A percentile compares a stretch with the other conserved stretches of the same genome.
phyloP scores from a whole-genome alignment of 2,888 invertebrate species.

The Hermaeophaga mercurialis region DNA sequence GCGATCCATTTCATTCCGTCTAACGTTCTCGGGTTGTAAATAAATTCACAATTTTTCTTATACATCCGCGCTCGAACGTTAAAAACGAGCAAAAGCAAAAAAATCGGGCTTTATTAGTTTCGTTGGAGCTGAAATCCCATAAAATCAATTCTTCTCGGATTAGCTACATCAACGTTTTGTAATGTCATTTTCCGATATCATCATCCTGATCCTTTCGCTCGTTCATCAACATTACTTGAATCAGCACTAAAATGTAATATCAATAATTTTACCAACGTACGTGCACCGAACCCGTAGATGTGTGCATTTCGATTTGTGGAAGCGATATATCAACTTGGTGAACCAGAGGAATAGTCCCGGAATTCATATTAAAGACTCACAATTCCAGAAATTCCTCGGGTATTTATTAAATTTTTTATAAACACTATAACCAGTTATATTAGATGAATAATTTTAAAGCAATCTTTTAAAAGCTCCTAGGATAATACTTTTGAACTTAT shows the following conservation, averaged over 20 bases:
- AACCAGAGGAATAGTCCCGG: no score
- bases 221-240: slow-evolving; percentile 9
- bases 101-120: neutral
- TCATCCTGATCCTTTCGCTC: slow-evolving; percentile 7
- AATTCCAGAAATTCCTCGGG: no score
- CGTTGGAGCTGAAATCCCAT: neutral
- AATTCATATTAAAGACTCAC: no score
- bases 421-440: no score
- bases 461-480: no score
- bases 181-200: slow-evolving; percentile 7
- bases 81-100: neutral
- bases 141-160: slow-evolving; percentile 13
- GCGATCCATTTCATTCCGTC: no score
- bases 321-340: neutral
- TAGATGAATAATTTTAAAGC: no score
- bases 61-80: neutral
- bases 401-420: no score
- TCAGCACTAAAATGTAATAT: slow-evolving; percentile 18
- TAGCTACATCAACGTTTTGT: slow-evolving; percentile 10
- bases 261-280: slow-evolving; percentile 13
- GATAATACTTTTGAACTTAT: no score
- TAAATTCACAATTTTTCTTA: no score
- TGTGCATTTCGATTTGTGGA: slow-evolving; percentile 2
- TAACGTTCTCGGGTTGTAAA: no score
- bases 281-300: slow-evolving; percentile 13